Base-by-base conservation (phyloP, 2,888 invertebrate species). In the Lycaena phlaeas region DNA sequence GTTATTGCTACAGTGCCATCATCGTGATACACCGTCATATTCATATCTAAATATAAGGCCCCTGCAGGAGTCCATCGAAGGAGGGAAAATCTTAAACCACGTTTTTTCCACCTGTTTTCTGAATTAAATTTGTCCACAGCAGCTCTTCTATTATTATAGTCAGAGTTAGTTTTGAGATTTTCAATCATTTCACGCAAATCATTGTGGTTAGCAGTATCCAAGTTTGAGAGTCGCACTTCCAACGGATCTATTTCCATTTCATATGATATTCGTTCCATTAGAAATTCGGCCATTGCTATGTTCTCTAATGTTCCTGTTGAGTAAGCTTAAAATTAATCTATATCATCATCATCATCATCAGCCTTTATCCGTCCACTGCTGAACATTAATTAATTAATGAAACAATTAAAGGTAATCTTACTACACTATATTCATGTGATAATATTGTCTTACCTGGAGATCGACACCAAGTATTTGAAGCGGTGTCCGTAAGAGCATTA, bases 71-170 rank as follows among this genome's bases (percentile, higher is more conserved):
- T 86, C 74, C 90, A 95, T 52, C 87, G 88, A 88, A 93, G 88
- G 2, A 92, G 87, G 4, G 89, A 82, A 5, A 93, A 59, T n/a
- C 89, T 75, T 1, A 92, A 68, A 0, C 92, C 95, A 25, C 87
- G 87, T 62, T 95, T 95, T 56, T 88, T 92, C 94, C 95, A 95
- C 18, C 73, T 54, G 68, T 94, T 93, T 38, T 85, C 84, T 50
- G 74, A 72, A 56, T 93, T 93, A 57, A 88, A 91, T 4, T 70
- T 60, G n/a, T 84, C 71, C 2, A 90, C 47, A 26, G 18, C 38
- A 1, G 78, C 22, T 81, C 85, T 40, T 66, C 64, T 45, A 78
- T 86, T 9, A 0, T 85, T 66, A 48, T 76, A 88, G 26, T 87
- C 71, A 0, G 75, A 52, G 11, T 70, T 68, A 40, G 55, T 61